Evolutionary conservation across 30 jellyfish, hydroid and myxozoan species (phyloP), one percentile per base, ranked within the genome.

Genomic region (Hydractinia symbiolongicarpus): DNA sequence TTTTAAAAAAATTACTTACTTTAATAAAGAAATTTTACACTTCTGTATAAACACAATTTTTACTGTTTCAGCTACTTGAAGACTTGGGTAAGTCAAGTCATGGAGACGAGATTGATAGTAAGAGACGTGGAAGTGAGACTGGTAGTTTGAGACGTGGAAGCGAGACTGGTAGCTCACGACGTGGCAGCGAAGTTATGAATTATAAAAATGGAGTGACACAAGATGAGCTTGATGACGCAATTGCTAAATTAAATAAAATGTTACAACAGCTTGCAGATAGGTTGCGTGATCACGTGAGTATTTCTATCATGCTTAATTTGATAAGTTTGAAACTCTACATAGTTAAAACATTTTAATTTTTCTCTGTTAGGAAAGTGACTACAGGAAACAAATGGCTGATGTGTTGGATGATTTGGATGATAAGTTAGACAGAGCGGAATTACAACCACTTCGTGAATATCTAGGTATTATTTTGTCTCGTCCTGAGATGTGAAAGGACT

Each of bases 391-490:
- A 52, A 14, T 79, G 66, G 14, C 87, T 5, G 9, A 40, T 40
- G 16, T 79, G 11, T 19, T 61, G 5, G 49, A 44, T 56, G 62
- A 68, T 54, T 61, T 79, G 66, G 87, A 79, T 17, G 82, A 79
- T 66, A 79, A 79, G 54, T 53, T 79, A 40, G 87, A 79, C 66
- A 83, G 87, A 7, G 30, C 69, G 30, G 87, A 79, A 20, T 69
- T 79, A 5, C 84, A 79, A 21, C 87, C 87, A 61, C 83, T 79
- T 7, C 84, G 73, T 9, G 83, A 79, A 50, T 79, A 61, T 79
- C 52, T 79, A 66, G 87, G 87, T 79, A 66, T 50, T 1, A 0
- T 3, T 58, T 58, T 58, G 15, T 3, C 69, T 30, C 44, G 44
- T 30, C 44, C 44, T 30, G 44, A 30, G 44, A 30, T 2, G 44